Evolutionary conservation across 2,113 vertebrate genomes (phyloP).

Genomic region (Australoheros scitulus): DNA sequence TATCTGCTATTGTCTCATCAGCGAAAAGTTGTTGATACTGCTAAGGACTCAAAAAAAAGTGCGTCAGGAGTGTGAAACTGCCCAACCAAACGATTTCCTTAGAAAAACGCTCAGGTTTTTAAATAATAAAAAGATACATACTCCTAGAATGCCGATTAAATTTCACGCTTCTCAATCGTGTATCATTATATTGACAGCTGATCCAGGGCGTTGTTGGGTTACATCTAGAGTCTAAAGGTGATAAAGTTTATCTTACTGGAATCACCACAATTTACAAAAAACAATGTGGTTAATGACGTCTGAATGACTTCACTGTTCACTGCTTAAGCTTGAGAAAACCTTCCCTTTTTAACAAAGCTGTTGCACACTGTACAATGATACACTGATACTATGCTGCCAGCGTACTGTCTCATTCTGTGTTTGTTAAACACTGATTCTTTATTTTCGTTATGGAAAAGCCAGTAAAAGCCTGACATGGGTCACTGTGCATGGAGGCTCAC

Average conservation of each 20-base stretch:
- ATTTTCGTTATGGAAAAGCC: background rate
- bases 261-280: background rate
- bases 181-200: slow-evolving; percentile 13
- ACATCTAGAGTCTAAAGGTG: background rate
- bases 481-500: background rate
- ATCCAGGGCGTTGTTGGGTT: background rate
- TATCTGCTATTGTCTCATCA: slow-evolving; percentile 89
- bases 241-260: background rate
- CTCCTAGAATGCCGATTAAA: background rate
- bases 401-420: background rate
- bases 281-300: background rate
- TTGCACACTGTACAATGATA: background rate
- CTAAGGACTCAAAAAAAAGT: slow-evolving; percentile 63
- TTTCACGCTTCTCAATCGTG: background rate
- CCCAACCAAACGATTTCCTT: background rate
- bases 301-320: background rate
- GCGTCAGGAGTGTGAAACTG: background rate
- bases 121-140: background rate
- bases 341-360: background rate
- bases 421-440: background rate
- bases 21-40: slow-evolving; percentile 87
- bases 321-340: background rate
- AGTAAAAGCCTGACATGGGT: background rate
- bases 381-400: background rate
- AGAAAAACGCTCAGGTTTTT: no score